These are phyloP conservation scores for Craterocephalus amniculus DNA, from an alignment of 2,797 vertebrate genomes.

Conservation along the genomic window DNA sequence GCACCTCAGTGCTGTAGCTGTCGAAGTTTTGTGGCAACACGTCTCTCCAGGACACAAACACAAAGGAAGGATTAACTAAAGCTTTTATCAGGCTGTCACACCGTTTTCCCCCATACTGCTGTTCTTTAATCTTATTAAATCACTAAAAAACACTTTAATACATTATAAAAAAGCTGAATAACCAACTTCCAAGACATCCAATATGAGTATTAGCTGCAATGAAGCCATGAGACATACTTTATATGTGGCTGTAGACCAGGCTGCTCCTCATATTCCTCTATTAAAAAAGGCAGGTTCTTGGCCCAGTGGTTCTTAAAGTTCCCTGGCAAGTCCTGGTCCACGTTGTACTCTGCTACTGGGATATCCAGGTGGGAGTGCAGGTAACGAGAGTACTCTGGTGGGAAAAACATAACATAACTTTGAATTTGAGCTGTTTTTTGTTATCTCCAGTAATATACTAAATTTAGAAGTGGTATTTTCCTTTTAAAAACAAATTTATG, in stretches of 20 bases:
- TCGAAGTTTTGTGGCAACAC: constrained; percentile 95
- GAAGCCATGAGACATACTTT: constrained; percentile 82
- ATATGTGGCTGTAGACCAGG: constrained; percentile 97
- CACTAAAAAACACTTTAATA: too few relatives aligned
- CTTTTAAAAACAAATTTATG: too few relatives aligned
- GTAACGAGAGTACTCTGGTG: constrained; percentile 94
- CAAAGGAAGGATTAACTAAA: background rate
- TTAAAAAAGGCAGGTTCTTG: constrained; percentile 96
- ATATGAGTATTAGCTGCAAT: too few relatives aligned
- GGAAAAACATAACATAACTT: background rate
- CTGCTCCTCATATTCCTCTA: constrained; percentile 97
- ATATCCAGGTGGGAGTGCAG: constrained; percentile 95
- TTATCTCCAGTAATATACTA: too few relatives aligned
- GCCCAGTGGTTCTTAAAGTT: constrained; percentile 99
- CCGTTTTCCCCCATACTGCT: too few relatives aligned
- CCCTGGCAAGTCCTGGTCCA: constrained; percentile 92
- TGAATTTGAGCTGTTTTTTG: too few relatives aligned
- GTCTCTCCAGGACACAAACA: constrained; percentile 82
- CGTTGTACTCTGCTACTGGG: constrained; percentile 92
- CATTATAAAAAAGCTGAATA: too few relatives aligned
- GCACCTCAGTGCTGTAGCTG: constrained; percentile 90
- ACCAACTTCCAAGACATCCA: too few relatives aligned
- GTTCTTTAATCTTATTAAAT: too few relatives aligned
- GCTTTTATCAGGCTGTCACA: too few relatives aligned
- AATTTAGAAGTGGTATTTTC: too few relatives aligned